phyloP scores from a whole-genome alignment of 2,888 invertebrate species.

The Rhogogaster chlorosoma region DNA sequence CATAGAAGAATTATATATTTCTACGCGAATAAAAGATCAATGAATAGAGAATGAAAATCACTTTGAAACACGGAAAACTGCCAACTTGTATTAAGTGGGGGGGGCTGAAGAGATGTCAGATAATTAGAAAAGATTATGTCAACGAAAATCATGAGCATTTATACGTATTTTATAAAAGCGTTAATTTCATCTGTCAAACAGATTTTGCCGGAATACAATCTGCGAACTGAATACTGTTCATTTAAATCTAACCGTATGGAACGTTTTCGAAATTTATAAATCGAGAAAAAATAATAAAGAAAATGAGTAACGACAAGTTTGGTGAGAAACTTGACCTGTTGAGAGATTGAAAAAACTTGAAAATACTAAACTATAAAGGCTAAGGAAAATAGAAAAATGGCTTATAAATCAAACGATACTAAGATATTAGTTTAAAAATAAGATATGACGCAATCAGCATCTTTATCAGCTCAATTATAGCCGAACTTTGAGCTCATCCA shows the following conservation, averaged over 20 bases:
- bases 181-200: not conserved
- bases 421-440: not conserved
- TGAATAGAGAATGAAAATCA: not conserved
- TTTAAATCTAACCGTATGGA: slow-evolving; percentile 30
- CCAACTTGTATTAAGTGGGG: not conserved
- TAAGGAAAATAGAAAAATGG: not conserved
- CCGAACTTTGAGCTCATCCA: slow-evolving; percentile 86
- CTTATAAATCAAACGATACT: slow-evolving; percentile 13
- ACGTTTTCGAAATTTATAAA: slow-evolving; percentile 37
- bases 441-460: not conserved
- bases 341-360: not conserved
- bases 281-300: not conserved
- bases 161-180: not conserved
- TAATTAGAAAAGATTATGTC: not conserved
- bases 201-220: not conserved
- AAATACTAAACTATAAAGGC: not conserved
- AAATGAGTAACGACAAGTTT: not conserved
- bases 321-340: not conserved
- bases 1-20: not conserved
- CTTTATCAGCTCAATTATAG: slow-evolving; percentile 74
- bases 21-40: not conserved
- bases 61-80: not conserved
- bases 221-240: slow-evolving; percentile 30
- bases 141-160: not conserved
- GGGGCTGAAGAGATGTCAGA: not conserved